These are phyloP conservation scores for Diploptera punctata DNA, from an alignment of 2,888 invertebrate species.

Conservation along the genomic window DNA sequence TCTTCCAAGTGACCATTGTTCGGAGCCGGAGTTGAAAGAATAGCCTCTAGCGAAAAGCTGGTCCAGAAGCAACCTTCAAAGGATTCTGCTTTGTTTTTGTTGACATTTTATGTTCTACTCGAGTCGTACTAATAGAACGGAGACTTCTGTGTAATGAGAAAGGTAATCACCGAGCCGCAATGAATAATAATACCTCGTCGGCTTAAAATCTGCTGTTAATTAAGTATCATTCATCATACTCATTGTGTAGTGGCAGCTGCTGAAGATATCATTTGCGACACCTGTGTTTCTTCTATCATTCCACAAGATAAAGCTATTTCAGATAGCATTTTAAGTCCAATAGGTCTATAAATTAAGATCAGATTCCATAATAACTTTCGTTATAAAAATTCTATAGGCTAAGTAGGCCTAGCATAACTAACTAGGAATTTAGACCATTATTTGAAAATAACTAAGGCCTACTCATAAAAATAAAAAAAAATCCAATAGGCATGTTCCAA, in stretches of 20 bases:
- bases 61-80: slow-evolving; percentile 17
- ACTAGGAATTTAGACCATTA: too few relatives aligned
- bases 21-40: not conserved
- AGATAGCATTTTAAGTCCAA: too few relatives aligned
- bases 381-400: too few relatives aligned
- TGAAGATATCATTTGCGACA: not conserved
- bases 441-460: too few relatives aligned
- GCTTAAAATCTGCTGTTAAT: slow-evolving; percentile 4
- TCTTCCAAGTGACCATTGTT: slow-evolving; percentile 6
- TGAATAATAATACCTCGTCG: slow-evolving; percentile 9
- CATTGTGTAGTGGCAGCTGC: not conserved
- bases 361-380: too few relatives aligned
- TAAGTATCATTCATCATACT: slow-evolving; percentile 24
- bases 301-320: too few relatives aligned
- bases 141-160: slow-evolving; percentile 21
- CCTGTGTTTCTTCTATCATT: too few relatives aligned
- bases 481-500: too few relatives aligned
- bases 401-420: too few relatives aligned
- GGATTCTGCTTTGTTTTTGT: slow-evolving; percentile 19
- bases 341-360: too few relatives aligned
- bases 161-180: slow-evolving; percentile 18
- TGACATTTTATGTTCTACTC: slow-evolving; percentile 12
- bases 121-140: not conserved
- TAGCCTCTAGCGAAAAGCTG: not conserved
- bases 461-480: too few relatives aligned